phyloP scores from a whole-genome alignment of 2,113 vertebrate genomes.

The Riparia riparia region DNA sequence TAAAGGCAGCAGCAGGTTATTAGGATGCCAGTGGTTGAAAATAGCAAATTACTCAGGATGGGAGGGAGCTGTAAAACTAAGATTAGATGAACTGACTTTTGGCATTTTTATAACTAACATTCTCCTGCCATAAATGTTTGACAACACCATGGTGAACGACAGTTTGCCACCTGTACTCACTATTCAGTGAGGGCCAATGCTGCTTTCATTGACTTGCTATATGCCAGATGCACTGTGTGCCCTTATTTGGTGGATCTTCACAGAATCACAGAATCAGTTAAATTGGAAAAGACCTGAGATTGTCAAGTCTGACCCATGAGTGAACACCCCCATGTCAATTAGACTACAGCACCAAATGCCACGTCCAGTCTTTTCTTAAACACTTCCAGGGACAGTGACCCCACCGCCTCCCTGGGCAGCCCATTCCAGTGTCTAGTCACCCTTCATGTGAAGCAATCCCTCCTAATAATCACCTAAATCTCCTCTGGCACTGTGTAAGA shows the following conservation, averaged over 20 bases:
- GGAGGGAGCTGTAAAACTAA: neutral
- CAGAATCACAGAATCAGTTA: neutral
- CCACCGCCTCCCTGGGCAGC: neutral
- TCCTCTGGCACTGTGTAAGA: neutral
- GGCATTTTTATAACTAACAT: neutral
- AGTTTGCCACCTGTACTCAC: neutral
- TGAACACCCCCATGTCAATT: neutral
- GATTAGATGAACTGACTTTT: neutral
- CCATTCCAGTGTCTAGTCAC: neutral
- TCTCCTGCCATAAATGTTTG: neutral
- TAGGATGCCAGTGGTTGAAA: neutral
- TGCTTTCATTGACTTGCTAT: neutral
- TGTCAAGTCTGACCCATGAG: neutral
- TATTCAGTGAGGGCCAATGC: neutral
- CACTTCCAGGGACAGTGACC: neutral
- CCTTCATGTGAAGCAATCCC: neutral
- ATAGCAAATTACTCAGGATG: neutral
- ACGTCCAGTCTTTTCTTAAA: neutral
- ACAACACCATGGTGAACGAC: neutral
- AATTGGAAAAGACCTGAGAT: neutral
- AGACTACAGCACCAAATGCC: neutral
- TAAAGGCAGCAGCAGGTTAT: neutral
- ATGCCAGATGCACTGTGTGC: neutral
- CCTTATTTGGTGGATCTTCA: neutral
- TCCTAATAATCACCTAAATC: neutral